A percentile compares a stretch with the other conserved stretches of the same genome.
These are phyloP conservation scores for Clunio marinus DNA, from an alignment of 2,888 invertebrate genomes.

Conservation along the genomic window DNA sequence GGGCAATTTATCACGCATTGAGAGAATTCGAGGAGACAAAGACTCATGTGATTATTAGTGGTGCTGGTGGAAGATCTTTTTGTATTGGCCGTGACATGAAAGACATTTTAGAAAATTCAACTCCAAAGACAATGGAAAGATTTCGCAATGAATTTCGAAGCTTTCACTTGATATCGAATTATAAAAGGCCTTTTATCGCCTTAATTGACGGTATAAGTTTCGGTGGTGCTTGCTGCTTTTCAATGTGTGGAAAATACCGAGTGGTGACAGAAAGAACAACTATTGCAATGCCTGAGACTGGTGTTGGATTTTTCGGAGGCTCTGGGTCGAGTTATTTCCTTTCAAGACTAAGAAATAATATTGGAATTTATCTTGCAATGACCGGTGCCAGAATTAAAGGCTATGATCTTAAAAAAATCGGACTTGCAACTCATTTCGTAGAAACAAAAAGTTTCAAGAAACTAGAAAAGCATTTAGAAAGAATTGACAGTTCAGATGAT, in stretches of 20 bases:
- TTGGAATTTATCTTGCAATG: constrained; percentile 59
- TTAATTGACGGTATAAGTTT: constrained; percentile 63
- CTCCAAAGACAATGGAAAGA: constrained; percentile 49
- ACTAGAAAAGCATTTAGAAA: constrained; percentile 46
- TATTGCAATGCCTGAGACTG: constrained; percentile 67
- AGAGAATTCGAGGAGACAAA: constrained; percentile 52
- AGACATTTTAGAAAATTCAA: constrained; percentile 53
- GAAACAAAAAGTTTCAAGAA: constrained; percentile 46
- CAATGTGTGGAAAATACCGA: constrained; percentile 60
- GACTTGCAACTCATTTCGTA: constrained; percentile 84
- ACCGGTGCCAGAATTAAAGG: constrained; percentile 55
- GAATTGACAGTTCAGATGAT: constrained; percentile 47
- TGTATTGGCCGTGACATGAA: constrained; percentile 81
- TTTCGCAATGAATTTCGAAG: constrained; percentile 7
- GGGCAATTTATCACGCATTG: not conserved
- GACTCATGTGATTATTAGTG: constrained; percentile 56
- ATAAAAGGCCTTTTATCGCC: constrained; percentile 58
- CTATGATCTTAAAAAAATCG: constrained; percentile 74
- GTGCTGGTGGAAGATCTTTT: constrained; percentile 68
- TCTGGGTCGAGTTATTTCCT: constrained; percentile 62
- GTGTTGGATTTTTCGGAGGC: constrained; percentile 63
- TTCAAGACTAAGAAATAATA: constrained; percentile 54
- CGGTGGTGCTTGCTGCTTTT: constrained; percentile 65
- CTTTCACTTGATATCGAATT: constrained; percentile 53
- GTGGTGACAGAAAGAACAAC: constrained; percentile 61